Conservation (phyloP, 2,888 invertebrate genomes). For the Epirrhoe alternata region DNA sequence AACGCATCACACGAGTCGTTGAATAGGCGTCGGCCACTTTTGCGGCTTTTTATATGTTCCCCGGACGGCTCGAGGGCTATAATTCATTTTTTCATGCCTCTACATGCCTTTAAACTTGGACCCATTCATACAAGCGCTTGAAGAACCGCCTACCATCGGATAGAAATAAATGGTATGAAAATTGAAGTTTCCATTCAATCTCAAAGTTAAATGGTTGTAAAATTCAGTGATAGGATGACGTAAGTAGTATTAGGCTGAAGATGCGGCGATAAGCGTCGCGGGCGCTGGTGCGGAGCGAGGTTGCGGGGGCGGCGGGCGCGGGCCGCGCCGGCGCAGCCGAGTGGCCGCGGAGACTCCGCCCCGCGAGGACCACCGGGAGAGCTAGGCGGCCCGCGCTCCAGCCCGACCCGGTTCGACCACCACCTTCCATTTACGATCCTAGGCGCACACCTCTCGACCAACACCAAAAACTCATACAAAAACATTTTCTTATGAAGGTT, state of each 20-base stretch:
- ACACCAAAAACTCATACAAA: conserved; percentile 5
- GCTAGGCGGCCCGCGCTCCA: conserved; percentile 73
- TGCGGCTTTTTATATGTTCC: conserved; percentile 62
- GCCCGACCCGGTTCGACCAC: conserved; percentile 41
- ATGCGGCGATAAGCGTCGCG: conserved; percentile 77
- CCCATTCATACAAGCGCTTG: conserved; percentile 17
- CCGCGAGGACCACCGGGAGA: conserved; percentile 84
- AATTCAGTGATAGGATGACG: conserved; percentile 61
- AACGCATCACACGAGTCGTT: conserved; percentile 76
- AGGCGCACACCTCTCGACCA: conserved; percentile 18
- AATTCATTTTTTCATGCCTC: conserved; percentile 31
- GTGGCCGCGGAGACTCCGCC: conserved; percentile 82
- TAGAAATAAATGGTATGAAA: conserved; percentile 15
- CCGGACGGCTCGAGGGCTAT: conserved; percentile 35
- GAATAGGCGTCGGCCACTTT: conserved; percentile 75
- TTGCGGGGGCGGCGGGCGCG: conserved; percentile 53
- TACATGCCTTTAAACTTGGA: conserved; percentile 20
- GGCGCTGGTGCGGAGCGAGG: conserved; percentile 54
- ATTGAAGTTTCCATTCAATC: conserved; percentile 20
- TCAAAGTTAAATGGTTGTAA: conserved; percentile 16
- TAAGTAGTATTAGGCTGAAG: conserved; percentile 74
- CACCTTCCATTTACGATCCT: conserved; percentile 29
- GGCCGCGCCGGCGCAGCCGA: conserved; percentile 70
- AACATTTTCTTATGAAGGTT: not conserved
- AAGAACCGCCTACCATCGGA: conserved; percentile 12